Percentiles rank a stretch among this genome's conserved stretches.
Evolutionary conservation across 2,797 vertebrate species (phyloP).

Genomic region (Manis crassicaudata): DNA sequence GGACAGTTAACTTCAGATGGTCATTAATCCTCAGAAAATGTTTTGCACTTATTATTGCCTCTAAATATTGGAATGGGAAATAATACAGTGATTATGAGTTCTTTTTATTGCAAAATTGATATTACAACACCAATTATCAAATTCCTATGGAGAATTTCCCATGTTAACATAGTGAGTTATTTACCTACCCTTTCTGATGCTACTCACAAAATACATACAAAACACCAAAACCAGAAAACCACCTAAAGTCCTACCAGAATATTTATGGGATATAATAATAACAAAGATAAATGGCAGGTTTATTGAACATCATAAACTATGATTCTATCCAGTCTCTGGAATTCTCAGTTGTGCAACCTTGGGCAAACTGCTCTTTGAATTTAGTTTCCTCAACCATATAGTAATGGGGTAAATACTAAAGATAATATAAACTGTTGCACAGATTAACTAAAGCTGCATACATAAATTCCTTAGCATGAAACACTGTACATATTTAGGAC

Average conservation of each 20-base stretch:
- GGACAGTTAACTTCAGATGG: neutral
- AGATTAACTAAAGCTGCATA: neutral
- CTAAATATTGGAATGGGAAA: conserved; percentile 7
- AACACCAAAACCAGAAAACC: neutral
- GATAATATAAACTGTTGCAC: neutral
- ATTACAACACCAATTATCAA: conserved; percentile 17
- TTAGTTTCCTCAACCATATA: neutral
- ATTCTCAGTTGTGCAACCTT: neutral
- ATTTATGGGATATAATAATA: neutral
- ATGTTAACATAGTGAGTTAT: neutral
- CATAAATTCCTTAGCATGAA: neutral
- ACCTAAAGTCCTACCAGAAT: neutral
- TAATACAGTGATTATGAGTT: neutral
- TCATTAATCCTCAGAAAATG: neutral
- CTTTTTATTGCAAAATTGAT: neutral
- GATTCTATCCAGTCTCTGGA: neutral
- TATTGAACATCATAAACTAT: neutral
- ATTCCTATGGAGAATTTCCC: neutral
- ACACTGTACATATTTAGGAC: neutral
- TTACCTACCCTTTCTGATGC: neutral
- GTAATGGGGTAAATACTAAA: neutral
- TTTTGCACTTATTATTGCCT: neutral
- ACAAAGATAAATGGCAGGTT: neutral
- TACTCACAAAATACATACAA: neutral
- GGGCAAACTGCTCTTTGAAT: neutral